Evolutionary conservation across 2,797 vertebrate species (phyloP).

Genomic region (Coccyzus lansbergi): DNA sequence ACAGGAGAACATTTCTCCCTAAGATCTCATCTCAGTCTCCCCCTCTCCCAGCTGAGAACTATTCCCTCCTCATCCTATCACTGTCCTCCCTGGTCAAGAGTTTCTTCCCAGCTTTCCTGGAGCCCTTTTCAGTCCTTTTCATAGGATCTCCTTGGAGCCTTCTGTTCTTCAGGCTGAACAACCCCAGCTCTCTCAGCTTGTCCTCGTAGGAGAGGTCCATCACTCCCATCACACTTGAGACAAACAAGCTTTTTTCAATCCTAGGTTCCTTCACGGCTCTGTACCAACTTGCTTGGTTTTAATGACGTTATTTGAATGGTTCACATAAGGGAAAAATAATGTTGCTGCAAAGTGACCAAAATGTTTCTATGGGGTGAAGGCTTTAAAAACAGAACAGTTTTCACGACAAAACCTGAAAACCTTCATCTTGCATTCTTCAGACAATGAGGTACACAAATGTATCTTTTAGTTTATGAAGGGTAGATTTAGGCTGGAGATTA

Average conservation of each 20-base stretch:
- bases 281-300: background rate
- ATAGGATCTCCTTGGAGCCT: no score
- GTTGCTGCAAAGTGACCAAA: background rate
- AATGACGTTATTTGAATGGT: background rate
- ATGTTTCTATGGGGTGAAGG: fast-evolving
- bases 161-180: no score
- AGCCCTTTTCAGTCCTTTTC: no score
- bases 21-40: no score
- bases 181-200: no score
- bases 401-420: background rate
- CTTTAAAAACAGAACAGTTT: background rate
- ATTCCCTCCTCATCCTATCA: no score
- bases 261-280: background rate
- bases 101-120: no score
- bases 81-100: no score
- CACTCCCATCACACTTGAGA: background rate
- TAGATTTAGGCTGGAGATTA: no score
- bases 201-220: no score
- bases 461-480: fast-evolving
- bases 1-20: no score
- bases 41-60: no score
- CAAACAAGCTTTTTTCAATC: background rate
- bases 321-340: background rate
- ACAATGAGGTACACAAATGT: fast-evolving
- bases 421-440: fast-evolving